Evolutionary conservation across 2,888 invertebrate species (phyloP).

Genomic region (Sarcophaga caerulescens): DNA sequence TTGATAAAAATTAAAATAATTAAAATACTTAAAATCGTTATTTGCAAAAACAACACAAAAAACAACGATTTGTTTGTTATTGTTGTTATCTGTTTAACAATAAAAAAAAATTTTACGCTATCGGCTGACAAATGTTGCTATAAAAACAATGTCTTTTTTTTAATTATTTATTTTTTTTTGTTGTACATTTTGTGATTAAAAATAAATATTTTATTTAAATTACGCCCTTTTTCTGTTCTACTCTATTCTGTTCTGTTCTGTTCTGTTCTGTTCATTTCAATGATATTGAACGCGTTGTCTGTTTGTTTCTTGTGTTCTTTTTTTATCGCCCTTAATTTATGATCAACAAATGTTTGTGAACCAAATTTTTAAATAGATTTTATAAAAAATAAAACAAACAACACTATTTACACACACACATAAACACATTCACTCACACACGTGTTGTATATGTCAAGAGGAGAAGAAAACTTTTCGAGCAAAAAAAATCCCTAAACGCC

Average conservation of each 20-base stretch:
- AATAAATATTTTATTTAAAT: constrained; percentile 29
- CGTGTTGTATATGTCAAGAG: background rate
- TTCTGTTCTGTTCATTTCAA: constrained; percentile 1
- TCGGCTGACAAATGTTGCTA: background rate
- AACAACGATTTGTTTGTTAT: background rate
- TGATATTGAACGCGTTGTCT: constrained; percentile 36
- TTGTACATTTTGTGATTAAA: constrained; percentile 2
- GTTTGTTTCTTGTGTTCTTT: constrained; percentile 1
- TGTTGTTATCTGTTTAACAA: background rate
- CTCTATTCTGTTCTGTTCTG: constrained; percentile 5
- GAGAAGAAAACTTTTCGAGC: no score
- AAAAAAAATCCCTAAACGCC: background rate
- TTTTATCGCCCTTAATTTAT: constrained; percentile 41
- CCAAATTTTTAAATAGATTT: constrained; percentile 30
- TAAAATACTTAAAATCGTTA: constrained; percentile 13
- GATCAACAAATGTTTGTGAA: constrained; percentile 54
- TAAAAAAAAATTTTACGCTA: background rate
- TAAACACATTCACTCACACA: background rate
- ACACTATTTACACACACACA: constrained; percentile 18
- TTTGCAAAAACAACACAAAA: constrained; percentile 14
- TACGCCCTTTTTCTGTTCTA: constrained; percentile 49
- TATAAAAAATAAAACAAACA: constrained; percentile 29
- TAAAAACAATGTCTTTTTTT: background rate
- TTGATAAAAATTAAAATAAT: constrained; percentile 4
- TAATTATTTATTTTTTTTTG: background rate